Evolutionary conservation across 2,888 invertebrate genomes (phyloP).

Genomic region (Linnaemya vulpina): DNA sequence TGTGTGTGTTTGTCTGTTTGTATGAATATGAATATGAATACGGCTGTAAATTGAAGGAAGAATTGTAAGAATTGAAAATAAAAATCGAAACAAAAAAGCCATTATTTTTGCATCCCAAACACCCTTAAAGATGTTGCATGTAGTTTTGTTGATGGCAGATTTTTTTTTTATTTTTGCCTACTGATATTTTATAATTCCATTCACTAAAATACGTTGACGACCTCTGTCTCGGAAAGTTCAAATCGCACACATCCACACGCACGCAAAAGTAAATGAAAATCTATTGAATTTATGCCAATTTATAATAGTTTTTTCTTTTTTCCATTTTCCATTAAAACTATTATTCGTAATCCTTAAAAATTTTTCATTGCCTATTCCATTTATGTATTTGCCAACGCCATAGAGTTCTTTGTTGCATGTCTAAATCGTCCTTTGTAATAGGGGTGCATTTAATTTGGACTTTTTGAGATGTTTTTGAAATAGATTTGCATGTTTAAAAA

Average conservation of each 20-base stretch:
- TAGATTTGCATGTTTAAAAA: conserved; percentile 79
- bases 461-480: conserved; percentile 34
- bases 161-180: not conserved
- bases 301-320: conserved; percentile 45
- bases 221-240: conserved; percentile 69
- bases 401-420: conserved; percentile 26
- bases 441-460: conserved; percentile 73
- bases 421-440: conserved; percentile 43
- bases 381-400: conserved; percentile 1
- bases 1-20: too few relatives aligned
- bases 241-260: conserved; percentile 22
- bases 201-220: conserved; percentile 68
- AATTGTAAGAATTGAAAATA: conserved; percentile 23
- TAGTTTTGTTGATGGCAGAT: conserved; percentile 34
- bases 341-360: conserved; percentile 57
- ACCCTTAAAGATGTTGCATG: conserved; percentile 60
- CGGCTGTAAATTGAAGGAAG: conserved; percentile 51
- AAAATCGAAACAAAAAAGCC: conserved; percentile 36
- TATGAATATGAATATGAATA: conserved; percentile 26
- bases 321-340: not conserved
- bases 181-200: conserved; percentile 50
- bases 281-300: conserved; percentile 66
- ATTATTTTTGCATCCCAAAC: conserved; percentile 60
- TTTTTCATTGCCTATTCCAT: conserved; percentile 57
- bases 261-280: conserved; percentile 31